Percentiles rank a stretch among this genome's conserved stretches.
Evolutionary conservation across 2,113 vertebrate genomes (phyloP).

Genomic region (Spizaetus ornatus): DNA sequence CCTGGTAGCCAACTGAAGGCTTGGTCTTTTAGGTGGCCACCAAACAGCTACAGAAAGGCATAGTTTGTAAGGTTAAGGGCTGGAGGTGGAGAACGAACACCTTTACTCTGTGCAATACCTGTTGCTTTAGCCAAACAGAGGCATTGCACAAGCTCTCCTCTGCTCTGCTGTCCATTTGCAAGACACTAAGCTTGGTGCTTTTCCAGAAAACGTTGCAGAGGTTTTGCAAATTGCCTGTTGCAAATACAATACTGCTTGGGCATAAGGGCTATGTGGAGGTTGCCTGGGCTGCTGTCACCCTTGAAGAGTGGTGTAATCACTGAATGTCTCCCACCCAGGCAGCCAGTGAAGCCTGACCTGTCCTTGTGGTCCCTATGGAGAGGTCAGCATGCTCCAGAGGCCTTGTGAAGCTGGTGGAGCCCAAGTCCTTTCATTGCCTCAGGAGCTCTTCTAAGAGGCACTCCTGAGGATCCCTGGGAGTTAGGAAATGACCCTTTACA

Average conservation of each 20-base stretch:
- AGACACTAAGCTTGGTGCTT: background rate
- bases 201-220: background rate
- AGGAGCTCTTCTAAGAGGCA: background rate
- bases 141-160: background rate
- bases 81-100: background rate
- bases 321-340: background rate
- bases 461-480: background rate
- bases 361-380: no score
- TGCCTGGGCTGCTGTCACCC: background rate
- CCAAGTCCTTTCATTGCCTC: background rate
- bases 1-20: background rate
- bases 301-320: background rate
- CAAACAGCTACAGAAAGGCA: background rate
- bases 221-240: background rate
- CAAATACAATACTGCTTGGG: accelerated
- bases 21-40: background rate
- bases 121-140: background rate
- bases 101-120: background rate
- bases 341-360: background rate
- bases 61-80: background rate
- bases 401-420: background rate
- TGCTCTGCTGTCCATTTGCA: accelerated
- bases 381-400: accelerated
- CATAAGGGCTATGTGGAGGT: background rate
- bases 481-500: background rate